Evolutionary conservation across 2,113 vertebrate species (phyloP).

Genomic region (Tyrannus savana): DNA sequence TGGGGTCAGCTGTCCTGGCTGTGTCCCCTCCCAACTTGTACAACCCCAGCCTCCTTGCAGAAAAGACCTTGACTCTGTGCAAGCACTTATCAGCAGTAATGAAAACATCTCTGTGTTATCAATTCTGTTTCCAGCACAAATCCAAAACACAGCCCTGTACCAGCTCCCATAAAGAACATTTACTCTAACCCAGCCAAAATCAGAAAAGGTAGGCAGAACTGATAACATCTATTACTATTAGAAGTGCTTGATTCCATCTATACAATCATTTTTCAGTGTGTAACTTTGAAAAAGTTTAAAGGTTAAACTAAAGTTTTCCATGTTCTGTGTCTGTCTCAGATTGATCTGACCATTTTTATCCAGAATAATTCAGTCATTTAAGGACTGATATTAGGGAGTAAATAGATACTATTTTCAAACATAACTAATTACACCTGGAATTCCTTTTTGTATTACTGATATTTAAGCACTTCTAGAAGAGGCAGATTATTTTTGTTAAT

Average conservation of each 20-base stretch:
- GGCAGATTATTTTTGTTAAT: neutral
- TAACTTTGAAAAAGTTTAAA: neutral
- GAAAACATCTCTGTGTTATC: neutral
- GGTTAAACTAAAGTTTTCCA: neutral
- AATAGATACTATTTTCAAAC: neutral
- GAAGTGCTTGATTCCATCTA: neutral
- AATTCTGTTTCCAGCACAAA: neutral
- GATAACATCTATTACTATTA: neutral
- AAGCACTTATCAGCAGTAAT: neutral
- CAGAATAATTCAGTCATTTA: neutral
- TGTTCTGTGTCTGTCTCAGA: neutral
- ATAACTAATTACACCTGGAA: neutral
- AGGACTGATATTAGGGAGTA: neutral
- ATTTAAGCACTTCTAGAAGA: neutral
- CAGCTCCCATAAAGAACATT: neutral
- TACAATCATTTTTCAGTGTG: neutral
- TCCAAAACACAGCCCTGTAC: neutral
- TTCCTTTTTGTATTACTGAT: neutral
- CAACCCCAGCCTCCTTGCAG: accelerated
- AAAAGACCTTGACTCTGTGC: neutral
- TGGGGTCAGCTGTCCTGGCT: neutral
- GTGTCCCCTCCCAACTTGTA: neutral
- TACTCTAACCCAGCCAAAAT: neutral
- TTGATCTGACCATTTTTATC: neutral
- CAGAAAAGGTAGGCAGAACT: neutral